Evolutionary conservation across 2,888 invertebrate genomes (phyloP), one percentile per base, ranked within the genome.

Genomic region (Elysia crispata): DNA sequence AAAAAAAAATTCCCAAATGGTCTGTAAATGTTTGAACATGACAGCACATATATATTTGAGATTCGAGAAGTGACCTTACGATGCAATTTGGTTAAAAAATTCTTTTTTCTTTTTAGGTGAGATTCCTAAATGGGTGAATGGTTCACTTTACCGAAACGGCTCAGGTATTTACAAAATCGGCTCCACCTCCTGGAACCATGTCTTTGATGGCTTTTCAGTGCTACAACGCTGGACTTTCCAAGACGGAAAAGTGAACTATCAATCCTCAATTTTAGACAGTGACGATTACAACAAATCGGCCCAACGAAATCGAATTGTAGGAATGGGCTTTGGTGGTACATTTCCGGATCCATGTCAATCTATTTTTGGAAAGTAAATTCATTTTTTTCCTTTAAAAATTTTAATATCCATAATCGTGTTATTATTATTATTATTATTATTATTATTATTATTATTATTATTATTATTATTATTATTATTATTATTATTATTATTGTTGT

Each of bases 141-240:
- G 90, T 8, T 85, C 84, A 13, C 80, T 89, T n/a, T 87, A 85
- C 77, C 78, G 87, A 62, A 87, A 92, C 91, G 98, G 98, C 0
- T 97, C 97, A 0, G 98, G 97, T 0, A 95, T 95, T 54, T 93
- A 96, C 78, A 95, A 96, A 90, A 95, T 96, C 54, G 97, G 97
- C 30, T 91, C 90, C 30, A 91, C 90, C 80, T 86, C 89, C 3
- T 88, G 92, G 90, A 94, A 95, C 76, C 98, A 98, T 91, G 93
- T 97, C 69, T 98, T 98, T 90, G 98, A 98, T 92, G 96, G 97
- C 86, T 95, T 97, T 0, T 97, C 97, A 0, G 93, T 93, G 20
- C 82, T 93, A n/a, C 92, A 92, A 81, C 92, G 92, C 80, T 93
- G 93, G 85, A 88, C 90, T 62, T 91, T 94, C 77, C 83, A 87